Evolutionary conservation across 1,140 invertebrate species (phyloP).

Genomic region (Macrosteles quadrilineatus): DNA sequence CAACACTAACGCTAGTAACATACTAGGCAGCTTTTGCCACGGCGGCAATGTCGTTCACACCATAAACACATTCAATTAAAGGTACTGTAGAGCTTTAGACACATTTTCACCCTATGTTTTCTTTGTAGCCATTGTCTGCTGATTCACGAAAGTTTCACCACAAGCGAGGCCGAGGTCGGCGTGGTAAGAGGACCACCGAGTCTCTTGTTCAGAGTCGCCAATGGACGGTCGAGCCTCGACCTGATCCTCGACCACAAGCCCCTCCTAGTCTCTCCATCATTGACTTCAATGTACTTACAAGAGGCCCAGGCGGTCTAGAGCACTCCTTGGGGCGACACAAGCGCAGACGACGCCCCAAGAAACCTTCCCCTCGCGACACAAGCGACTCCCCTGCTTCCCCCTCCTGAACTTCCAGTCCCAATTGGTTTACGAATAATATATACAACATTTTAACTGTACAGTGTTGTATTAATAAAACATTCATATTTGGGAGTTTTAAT

Average conservation of each 20-base stretch:
- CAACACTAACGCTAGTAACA: conserved; percentile 52
- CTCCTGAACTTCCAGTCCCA: too few species aligned
- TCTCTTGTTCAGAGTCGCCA: conserved; percentile 50
- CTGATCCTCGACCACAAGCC: conserved; percentile 32
- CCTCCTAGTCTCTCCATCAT: conserved; percentile 68
- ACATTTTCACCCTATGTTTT: too few species aligned
- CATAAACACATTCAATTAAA: too few species aligned
- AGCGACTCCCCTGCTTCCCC: too few species aligned
- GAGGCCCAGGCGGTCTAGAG: conserved; percentile 55
- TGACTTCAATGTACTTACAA: conserved; percentile 69
- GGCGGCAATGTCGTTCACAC: too few species aligned
- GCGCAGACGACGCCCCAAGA: neutral
- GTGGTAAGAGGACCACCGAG: conserved; percentile 49
- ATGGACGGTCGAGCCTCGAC: conserved; percentile 40
- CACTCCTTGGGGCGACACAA: conserved; percentile 41
- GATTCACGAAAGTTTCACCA: conserved; percentile 40
- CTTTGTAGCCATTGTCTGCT: conserved; percentile 50
- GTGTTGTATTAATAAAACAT: too few species aligned
- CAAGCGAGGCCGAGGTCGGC: conserved; percentile 38
- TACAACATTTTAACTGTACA: too few species aligned
- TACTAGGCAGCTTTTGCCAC: too few species aligned
- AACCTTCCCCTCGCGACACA: too few species aligned
- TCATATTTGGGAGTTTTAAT: too few species aligned
- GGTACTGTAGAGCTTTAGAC: too few species aligned
- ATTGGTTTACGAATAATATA: too few species aligned